phyloP scores from a whole-genome alignment of 2,797 vertebrate species.

The Caiman crocodilus region DNA sequence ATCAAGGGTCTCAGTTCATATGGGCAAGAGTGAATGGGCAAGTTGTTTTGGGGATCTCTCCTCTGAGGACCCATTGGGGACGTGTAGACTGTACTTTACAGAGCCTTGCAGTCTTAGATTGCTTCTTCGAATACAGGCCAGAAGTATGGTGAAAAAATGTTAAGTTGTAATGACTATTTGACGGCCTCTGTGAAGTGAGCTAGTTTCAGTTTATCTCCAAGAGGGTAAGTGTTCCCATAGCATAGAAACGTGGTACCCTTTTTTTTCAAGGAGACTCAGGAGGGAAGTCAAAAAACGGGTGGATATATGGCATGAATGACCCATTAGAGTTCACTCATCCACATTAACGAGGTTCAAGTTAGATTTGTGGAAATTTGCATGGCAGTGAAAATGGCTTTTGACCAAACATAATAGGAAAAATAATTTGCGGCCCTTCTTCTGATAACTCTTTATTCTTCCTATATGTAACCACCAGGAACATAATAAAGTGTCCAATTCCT shows the following conservation, averaged over 20 bases:
- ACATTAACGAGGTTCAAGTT: background rate
- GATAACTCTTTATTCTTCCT: background rate
- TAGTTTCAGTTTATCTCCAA: background rate
- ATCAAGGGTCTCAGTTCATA: background rate
- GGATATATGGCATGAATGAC: background rate
- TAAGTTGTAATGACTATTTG: background rate
- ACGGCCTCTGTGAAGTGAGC: background rate
- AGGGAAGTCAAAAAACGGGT: background rate
- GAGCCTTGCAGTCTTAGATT: background rate
- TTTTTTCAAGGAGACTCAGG: background rate
- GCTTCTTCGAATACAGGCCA: background rate
- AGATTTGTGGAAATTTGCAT: background rate
- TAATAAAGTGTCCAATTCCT: slow-evolving; percentile 22
- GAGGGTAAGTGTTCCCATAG: background rate
- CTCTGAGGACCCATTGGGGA: too few species aligned
- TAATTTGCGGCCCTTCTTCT: background rate
- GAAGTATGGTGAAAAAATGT: background rate
- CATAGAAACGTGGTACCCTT: background rate
- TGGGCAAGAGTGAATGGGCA: too few species aligned
- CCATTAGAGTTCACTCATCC: background rate
- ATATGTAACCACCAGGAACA: background rate
- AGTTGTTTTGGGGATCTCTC: too few species aligned
- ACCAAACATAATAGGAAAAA: background rate
- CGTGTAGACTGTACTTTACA: too few species aligned
- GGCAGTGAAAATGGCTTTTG: background rate